These are phyloP conservation scores for Odontothrips loti DNA, from an alignment of 2,888 invertebrate genomes.

Conservation along the genomic window DNA sequence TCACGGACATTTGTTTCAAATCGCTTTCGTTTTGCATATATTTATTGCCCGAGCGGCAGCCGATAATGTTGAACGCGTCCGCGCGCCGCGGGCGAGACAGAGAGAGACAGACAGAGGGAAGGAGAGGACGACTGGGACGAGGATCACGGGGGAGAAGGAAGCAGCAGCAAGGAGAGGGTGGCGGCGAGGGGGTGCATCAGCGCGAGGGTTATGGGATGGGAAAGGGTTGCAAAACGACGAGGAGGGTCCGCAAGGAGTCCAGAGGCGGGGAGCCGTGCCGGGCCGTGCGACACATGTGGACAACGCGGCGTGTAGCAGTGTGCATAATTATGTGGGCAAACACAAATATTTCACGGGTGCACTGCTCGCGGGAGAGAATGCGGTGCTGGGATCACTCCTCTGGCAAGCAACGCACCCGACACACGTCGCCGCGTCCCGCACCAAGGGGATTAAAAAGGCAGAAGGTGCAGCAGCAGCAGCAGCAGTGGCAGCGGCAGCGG, in stretches of 20 bases:
- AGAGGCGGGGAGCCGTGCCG: too few species aligned
- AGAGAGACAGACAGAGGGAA: background rate
- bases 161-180: background rate
- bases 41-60: background rate
- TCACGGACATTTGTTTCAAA: background rate
- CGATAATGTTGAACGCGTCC: background rate
- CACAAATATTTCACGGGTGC: constrained; percentile 4
- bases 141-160: background rate
- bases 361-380: background rate
- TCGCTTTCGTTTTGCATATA: background rate
- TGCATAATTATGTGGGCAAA: constrained; percentile 26
- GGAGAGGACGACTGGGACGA: background rate
- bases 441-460: too few species aligned
- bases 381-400: too few species aligned
- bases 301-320: background rate
- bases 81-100: too few species aligned
- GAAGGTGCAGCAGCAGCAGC: too few species aligned
- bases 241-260: background rate
- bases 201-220: background rate
- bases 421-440: too few species aligned
- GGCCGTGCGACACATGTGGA: background rate
- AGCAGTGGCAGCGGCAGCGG: too few species aligned
- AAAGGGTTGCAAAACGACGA: background rate
- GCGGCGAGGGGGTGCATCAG: background rate
- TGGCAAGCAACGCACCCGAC: too few species aligned